Evolutionary conservation across 2,113 vertebrate species (phyloP).

Genomic region (Pithys albifrons): DNA sequence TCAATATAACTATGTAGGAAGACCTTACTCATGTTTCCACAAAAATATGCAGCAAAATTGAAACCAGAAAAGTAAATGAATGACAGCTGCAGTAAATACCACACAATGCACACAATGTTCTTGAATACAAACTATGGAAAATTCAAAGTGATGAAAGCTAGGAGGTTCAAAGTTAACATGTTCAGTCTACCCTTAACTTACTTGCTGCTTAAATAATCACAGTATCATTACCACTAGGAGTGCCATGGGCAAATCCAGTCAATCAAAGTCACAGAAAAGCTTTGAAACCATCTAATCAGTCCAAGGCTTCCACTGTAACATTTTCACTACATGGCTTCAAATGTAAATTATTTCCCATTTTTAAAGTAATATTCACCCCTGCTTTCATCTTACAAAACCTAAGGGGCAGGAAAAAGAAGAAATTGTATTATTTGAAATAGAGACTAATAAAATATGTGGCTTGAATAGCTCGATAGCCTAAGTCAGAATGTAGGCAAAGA

Average conservation of each 20-base stretch:
- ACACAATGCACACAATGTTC: neutral
- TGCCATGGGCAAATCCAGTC: slow-evolving; percentile 8
- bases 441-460: neutral
- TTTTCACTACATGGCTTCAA: neutral
- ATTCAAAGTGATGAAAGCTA: neutral
- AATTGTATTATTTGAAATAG: neutral
- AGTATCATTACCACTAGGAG: neutral
- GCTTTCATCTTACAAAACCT: neutral
- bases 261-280: neutral
- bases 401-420: neutral
- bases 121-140: neutral
- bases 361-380: neutral
- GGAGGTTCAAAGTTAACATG: neutral
- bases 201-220: slow-evolving; percentile 21
- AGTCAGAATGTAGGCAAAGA: neutral
- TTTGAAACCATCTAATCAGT: slow-evolving; percentile 11
- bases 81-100: neutral
- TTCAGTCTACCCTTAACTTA: neutral
- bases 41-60: neutral
- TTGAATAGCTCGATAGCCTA: neutral
- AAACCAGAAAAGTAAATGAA: neutral
- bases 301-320: neutral
- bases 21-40: rapidly evolving
- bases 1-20: neutral
- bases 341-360: slow-evolving; percentile 26